Percentiles rank a stretch among this genome's conserved stretches.
These are phyloP conservation scores for Bursaphelenchus mucronatus DNA, from an alignment of 1,140 invertebrate genomes.

Conservation along the genomic window DNA sequence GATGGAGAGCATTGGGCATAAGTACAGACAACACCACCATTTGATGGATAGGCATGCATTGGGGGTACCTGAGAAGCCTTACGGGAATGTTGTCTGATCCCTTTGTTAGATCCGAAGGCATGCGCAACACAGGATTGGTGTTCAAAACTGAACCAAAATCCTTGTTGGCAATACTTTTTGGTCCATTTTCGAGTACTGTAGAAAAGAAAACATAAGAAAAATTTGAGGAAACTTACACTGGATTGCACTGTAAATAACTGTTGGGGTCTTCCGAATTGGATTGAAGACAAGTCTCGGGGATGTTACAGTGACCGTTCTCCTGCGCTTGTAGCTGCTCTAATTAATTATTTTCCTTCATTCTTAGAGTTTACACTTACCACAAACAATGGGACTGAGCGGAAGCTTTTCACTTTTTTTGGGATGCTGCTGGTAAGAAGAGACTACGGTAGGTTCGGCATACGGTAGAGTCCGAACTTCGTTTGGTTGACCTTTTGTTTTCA, in stretches of 20 bases:
- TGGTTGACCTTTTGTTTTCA: slow-evolving; percentile 35
- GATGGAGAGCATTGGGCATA: slow-evolving; percentile 48
- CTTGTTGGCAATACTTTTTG: slow-evolving; percentile 54
- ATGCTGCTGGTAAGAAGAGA: slow-evolving; percentile 31
- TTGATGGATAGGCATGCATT: slow-evolving; percentile 12
- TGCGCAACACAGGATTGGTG: slow-evolving; percentile 55
- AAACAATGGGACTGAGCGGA: slow-evolving; percentile 34
- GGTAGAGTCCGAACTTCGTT: slow-evolving; percentile 28
- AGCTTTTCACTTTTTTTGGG: slow-evolving; percentile 40
- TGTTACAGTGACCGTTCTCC: slow-evolving; percentile 42
- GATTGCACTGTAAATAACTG: slow-evolving; percentile 55
- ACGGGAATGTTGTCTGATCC: slow-evolving; percentile 18
- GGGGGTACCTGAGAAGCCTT: slow-evolving; percentile 1
- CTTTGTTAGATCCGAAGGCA: slow-evolving; percentile 18
- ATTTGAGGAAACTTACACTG: slow-evolving; percentile 39
- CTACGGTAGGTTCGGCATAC: slow-evolving; percentile 10
- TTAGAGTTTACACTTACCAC: slow-evolving; percentile 31
- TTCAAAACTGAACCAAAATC: slow-evolving; percentile 56
- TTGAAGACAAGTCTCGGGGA: slow-evolving; percentile 56
- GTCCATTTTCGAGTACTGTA: slow-evolving; percentile 49
- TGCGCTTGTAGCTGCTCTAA: slow-evolving; percentile 31
- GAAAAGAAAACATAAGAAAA: not conserved
- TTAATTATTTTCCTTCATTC: slow-evolving; percentile 27
- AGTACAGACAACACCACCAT: slow-evolving; percentile 52
- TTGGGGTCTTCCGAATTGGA: slow-evolving; percentile 41